These are phyloP conservation scores for Peromyscus melanophrys DNA, from an alignment of 2,797 vertebrate species.

Conservation along the genomic window DNA sequence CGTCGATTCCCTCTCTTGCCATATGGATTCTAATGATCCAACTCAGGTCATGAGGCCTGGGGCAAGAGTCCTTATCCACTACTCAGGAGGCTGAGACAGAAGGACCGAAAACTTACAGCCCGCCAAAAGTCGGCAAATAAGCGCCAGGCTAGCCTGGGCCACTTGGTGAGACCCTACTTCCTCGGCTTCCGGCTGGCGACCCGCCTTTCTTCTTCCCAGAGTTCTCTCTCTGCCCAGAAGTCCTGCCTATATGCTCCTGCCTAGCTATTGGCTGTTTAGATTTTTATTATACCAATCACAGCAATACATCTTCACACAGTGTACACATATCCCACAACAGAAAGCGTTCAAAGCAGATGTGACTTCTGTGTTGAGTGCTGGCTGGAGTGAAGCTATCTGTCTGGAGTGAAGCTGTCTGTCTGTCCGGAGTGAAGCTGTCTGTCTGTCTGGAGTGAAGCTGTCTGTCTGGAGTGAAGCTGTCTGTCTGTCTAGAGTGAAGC, in stretches of 20 bases:
- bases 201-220: background rate
- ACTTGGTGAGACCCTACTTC: background rate
- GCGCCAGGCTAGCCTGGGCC: background rate
- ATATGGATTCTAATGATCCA: too few relatives aligned
- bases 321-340: background rate
- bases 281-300: background rate
- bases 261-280: background rate
- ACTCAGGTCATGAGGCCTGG: background rate
- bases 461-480: too few relatives aligned
- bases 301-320: background rate
- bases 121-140: background rate
- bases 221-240: background rate
- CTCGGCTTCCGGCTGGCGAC: background rate
- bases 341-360: background rate
- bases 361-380: background rate
- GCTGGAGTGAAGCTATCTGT: too few relatives aligned
- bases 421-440: background rate
- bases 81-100: background rate
- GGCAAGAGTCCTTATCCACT: background rate
- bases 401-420: background rate
- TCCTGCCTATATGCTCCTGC: background rate
- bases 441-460: too few relatives aligned
- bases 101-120: background rate
- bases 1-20: background rate
- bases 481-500: too few relatives aligned